Percentiles rank a stretch among this genome's conserved stretches.
Evolutionary conservation across 2,888 invertebrate genomes (phyloP).

Genomic region (Dromius quadrimaculatus): DNA sequence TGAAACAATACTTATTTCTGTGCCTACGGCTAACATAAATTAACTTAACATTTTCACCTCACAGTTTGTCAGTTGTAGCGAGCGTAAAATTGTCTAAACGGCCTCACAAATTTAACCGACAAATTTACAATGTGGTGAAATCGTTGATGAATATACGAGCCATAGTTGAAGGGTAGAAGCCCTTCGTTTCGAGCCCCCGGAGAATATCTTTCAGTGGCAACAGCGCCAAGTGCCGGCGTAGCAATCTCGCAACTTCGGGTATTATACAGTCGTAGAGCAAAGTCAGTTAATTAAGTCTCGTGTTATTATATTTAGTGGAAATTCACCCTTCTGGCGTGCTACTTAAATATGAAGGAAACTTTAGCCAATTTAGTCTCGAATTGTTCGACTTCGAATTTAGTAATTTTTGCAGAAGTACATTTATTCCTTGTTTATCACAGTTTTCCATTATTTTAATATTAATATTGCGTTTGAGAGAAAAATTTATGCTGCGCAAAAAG

Average conservation of each 20-base stretch:
- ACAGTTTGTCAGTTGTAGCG: slow-evolving; percentile 28
- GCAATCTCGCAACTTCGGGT: slow-evolving; percentile 5
- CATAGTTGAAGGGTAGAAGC: slow-evolving; percentile 28
- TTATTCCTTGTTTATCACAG: too few relatives aligned
- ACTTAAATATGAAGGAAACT: not conserved
- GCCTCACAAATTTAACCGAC: slow-evolving; percentile 27
- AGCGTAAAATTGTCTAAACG: slow-evolving; percentile 39
- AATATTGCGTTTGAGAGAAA: too few relatives aligned
- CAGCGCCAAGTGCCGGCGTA: slow-evolving; percentile 17
- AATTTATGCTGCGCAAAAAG: too few relatives aligned
- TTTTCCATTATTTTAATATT: too few relatives aligned
- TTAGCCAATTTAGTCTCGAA: too few relatives aligned
- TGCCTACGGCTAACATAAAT: slow-evolving; percentile 9
- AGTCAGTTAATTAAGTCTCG: slow-evolving; percentile 25
- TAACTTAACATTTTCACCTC: slow-evolving; percentile 26
- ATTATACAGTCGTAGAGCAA: slow-evolving; percentile 11
- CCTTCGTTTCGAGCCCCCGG: slow-evolving; percentile 25
- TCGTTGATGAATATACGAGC: slow-evolving; percentile 42
- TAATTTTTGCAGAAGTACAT: too few relatives aligned
- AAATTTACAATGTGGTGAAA: slow-evolving; percentile 36
- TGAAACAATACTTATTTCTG: slow-evolving; percentile 26
- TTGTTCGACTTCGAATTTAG: not conserved
- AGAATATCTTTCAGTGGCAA: slow-evolving; percentile 33
- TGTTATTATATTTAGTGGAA: slow-evolving; percentile 26
- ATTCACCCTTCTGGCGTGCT: slow-evolving; percentile 9